phyloP scores from a whole-genome alignment of 2,797 vertebrate species.

The Poeciliopsis presidionis region DNA sequence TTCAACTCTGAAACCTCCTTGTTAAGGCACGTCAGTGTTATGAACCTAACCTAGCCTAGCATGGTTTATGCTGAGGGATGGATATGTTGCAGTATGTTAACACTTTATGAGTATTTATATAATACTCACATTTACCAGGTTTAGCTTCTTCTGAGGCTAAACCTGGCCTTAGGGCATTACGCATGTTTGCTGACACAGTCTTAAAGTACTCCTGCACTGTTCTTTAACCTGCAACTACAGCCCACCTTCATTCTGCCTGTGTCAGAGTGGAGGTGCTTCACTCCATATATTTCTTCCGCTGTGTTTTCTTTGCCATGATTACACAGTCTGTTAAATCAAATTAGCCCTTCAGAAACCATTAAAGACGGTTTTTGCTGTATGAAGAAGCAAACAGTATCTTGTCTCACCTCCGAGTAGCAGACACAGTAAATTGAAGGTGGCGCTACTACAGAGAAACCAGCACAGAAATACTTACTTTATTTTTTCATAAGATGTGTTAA shows the following conservation, averaged over 20 bases:
- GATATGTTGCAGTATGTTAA: constrained; percentile 2
- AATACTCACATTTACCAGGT: background rate
- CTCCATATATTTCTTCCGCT: background rate
- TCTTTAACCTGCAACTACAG: background rate
- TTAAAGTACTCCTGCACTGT: background rate
- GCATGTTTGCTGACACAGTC: background rate
- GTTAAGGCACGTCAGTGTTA: background rate
- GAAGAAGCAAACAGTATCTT: background rate
- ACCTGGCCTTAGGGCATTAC: background rate
- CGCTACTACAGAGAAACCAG: background rate
- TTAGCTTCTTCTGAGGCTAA: no score
- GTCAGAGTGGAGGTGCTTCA: background rate
- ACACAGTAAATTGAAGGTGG: background rate
- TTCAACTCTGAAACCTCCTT: background rate
- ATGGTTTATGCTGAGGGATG: background rate
- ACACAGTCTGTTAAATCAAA: background rate
- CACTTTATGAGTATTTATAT: background rate
- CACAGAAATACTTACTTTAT: background rate
- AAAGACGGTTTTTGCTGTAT: background rate
- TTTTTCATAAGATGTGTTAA: background rate
- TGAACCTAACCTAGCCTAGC: background rate
- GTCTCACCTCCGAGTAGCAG: background rate
- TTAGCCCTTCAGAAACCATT: background rate
- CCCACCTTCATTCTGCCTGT: background rate
- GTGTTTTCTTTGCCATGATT: background rate